Evolutionary conservation across 2,113 vertebrate species (phyloP), one percentile per base, ranked within the genome.

Genomic region (Fukomys damarensis): DNA sequence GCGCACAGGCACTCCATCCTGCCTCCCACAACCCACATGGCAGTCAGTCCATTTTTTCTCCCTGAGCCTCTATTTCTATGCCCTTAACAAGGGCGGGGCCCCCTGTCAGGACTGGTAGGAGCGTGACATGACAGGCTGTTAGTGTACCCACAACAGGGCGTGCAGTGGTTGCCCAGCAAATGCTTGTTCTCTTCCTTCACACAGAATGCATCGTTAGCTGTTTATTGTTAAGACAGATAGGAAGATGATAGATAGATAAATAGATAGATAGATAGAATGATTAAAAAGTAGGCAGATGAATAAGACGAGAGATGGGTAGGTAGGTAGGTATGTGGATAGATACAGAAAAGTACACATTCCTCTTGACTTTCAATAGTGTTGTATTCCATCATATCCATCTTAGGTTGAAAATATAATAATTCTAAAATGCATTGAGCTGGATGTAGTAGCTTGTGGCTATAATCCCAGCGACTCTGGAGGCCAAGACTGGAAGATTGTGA

Each of bases 131-230:
- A 43, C 19, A 9, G 14, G 38, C 1, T n/a, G 16, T n/a, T 61
- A 30, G 35, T 0, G 16, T 22, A 12, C 16, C 56, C 46, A 46
- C 0, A 5, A 2, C 3, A 28, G 49, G 22, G 58, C 38, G 0
- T 7, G 0, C 7, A 2, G 43, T 19, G 41, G 80, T 32, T 12
- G 38, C 68, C 59, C 30, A 49, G 0, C 9, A 74, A 86, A 76
- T 5, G 0, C 24, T 58, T 4, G 0, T 58, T 19, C 52, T 77
- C 35, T 3, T 46, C 11, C 49, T 46, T 41, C n/a, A 4, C 43
- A 43, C 12, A 17, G 56, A 46, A 32, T 7, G 11, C 13, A 24
- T 58, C 46, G 70, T 41, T 26, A 22, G 10, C 59, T 52, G 3
- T 58, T 63, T 30, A 3, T n/a, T 66, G 28, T 28, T 24, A 86